Base-by-base conservation (phyloP, 1,140 invertebrate species). In the Leptinotarsa lineolata region DNA sequence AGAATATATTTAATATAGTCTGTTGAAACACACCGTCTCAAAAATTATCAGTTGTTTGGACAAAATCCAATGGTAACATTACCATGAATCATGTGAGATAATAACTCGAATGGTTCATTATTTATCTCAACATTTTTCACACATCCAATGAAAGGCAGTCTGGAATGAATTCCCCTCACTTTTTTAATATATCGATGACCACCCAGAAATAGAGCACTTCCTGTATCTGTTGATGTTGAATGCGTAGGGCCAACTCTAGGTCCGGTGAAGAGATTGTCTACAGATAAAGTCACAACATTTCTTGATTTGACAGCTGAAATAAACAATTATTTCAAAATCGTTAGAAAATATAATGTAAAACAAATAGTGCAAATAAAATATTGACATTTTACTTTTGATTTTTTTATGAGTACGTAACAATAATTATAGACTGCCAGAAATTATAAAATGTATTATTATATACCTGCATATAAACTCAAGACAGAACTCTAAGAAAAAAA, bases 201-300 rank as follows among this genome's bases (percentile, higher is more conserved):
- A 46, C 97, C 97, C 77, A 99, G 87, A 83, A 93, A 99, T 2
- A 99, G 84, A 0, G 95, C 92, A 78, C 95, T 91, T 39, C 90
- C 92, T 0, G 96, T 96, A 74, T 94, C 90, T 0, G 94, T 93
- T 2, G 89, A 88, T 1, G 88, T 87, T 2, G 89, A 87, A 61
- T 88, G 89, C 61, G 87, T 87, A 46, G 84, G 82, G 16, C 94
- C 93, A n/a, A 93, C 88, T 6, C 90, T 88, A 8, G 92, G 85
- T 69, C 90, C 83, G 3, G 89, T 86, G 79, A 89, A 88, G 72
- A 90, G 87, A 54, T 92, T 91, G 83, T 97, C 94, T 1, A 97
- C 93, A 0, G 90, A 90, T 12, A 98, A 82, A 1, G 91, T 90
- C 1, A 96, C 90, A 0, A 95, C 89, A 82, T 95, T 95, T 83